Conservation (phyloP, 2,113 vertebrate species). For the Trogon melanurus region DNA sequence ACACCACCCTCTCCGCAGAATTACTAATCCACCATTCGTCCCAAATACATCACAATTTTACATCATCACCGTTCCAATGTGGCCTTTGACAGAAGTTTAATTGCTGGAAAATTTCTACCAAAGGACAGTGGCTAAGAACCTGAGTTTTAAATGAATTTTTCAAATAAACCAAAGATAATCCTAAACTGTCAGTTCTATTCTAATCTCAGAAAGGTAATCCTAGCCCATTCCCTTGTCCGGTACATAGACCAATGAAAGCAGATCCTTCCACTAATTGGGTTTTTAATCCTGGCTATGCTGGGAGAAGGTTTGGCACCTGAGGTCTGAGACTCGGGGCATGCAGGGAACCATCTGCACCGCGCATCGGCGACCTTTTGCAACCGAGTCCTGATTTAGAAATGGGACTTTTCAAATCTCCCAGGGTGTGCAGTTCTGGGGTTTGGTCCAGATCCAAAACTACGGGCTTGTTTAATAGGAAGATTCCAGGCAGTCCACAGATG, state of each 20-base stretch:
- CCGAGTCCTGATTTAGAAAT: neutral
- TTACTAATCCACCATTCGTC: neutral
- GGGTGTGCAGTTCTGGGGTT: neutral
- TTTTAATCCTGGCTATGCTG: neutral
- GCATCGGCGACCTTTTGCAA: neutral
- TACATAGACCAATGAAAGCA: neutral
- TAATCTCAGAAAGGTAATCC: neutral
- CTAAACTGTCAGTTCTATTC: neutral
- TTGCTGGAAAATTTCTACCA: neutral
- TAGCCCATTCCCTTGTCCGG: neutral
- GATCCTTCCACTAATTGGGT: neutral
- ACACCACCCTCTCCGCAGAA: neutral
- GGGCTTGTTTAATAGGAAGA: constrained; percentile 8
- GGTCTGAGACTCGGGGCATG: neutral
- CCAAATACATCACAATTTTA: neutral
- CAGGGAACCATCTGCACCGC: neutral
- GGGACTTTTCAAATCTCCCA: neutral
- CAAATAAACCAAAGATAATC: neutral
- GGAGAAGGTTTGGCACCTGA: neutral
- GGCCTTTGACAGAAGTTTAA: neutral
- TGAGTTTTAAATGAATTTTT: neutral
- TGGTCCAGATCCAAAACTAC: constrained; percentile 21
- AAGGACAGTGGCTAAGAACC: neutral
- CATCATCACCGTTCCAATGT: neutral
- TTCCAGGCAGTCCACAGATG: constrained; percentile 34